A percentile compares a stretch with the other conserved stretches of the same genome.
These are phyloP conservation scores for Mnemiopsis leidyi DNA, from an alignment of 37 sponge, comb jelly and placozoan species.

Conservation along the genomic window DNA sequence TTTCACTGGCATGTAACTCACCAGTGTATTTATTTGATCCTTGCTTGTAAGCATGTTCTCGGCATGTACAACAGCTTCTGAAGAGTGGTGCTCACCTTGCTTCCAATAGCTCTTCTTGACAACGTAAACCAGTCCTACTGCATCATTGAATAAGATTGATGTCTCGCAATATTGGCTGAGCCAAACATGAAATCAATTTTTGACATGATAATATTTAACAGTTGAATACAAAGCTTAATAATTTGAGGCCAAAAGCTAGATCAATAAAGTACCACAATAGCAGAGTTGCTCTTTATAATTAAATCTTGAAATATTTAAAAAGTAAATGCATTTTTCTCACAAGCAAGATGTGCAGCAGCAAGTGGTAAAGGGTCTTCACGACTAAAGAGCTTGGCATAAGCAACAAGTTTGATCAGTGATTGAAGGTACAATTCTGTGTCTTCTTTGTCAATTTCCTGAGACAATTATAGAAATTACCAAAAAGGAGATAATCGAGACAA, in stretches of 20 bases:
- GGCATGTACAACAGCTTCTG: slow-evolving; percentile 25
- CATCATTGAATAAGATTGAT: no score
- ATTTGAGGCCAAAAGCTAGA: no score
- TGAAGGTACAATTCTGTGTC: background rate
- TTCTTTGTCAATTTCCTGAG: slow-evolving; percentile 35
- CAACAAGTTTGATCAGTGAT: slow-evolving; percentile 45
- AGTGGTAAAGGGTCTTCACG: slow-evolving; percentile 31
- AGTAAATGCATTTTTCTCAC: no score
- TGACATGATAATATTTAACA: no score
- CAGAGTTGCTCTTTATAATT: no score
- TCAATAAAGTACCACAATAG: no score
- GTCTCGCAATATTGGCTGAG: no score
- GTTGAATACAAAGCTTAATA: no score
- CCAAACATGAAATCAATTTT: no score
- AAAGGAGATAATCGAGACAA: background rate
- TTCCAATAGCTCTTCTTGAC: slow-evolving; percentile 48
- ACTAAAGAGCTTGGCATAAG: slow-evolving; percentile 4
- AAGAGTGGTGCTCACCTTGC: slow-evolving; percentile 38
- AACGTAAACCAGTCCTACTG: background rate
- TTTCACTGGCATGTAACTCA: no score
- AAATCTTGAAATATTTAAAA: no score
- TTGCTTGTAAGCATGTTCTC: slow-evolving; percentile 32
- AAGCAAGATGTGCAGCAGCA: slow-evolving; percentile 32
- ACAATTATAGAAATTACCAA: background rate
- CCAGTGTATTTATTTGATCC: slow-evolving; percentile 22